Evolutionary conservation across 2,797 vertebrate species (phyloP), one percentile per base, ranked within the genome.

Genomic region (Phalloptychus januarius): DNA sequence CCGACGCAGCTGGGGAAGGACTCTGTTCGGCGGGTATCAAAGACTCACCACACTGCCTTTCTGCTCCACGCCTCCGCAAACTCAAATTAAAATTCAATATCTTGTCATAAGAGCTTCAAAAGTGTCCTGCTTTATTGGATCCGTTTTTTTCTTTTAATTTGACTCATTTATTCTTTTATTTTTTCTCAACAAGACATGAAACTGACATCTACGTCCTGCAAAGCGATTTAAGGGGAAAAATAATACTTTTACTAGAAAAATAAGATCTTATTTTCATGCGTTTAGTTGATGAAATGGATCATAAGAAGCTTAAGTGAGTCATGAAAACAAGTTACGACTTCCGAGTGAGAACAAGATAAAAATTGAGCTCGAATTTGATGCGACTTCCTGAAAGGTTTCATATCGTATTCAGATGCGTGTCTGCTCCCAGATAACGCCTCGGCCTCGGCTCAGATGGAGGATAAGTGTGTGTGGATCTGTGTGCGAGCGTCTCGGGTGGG

Each of bases 11-110:
- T 90, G 91, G 90, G 84, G 91, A 89, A 88, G 88, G 89, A 85
- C 85, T 90, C 78, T 44, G 85, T 92, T 91, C 86, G 54, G 88
- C 80, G 38, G 90, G 91, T 93, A 94, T 95, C 94, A 94, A 95
- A 95, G 94, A 83, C 91, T 88, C 90, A 75, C 83, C 79, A 91
- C 85, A 67, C 90, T 75, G 88, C 89, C 89, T 89, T 87, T 82
- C 89, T 88, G 88, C 86, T 92, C 90, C 91, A 89, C 89, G 91
- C 91, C 89, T 91, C 89, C 76, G 73, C 89, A 89, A 90, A 91
- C 91, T 86, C 88, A 93, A 94, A 94, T 93, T 93, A 89, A 93
- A 94, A 94, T 93, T 92, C 77, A 77, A 92, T 94, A 93, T 94
- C 92, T 93, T 89, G 92, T 92, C 88, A 93, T 77, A 85, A 79